Evolutionary conservation across 2,888 invertebrate species (phyloP).

Genomic region (Gasteruption jaculator): DNA sequence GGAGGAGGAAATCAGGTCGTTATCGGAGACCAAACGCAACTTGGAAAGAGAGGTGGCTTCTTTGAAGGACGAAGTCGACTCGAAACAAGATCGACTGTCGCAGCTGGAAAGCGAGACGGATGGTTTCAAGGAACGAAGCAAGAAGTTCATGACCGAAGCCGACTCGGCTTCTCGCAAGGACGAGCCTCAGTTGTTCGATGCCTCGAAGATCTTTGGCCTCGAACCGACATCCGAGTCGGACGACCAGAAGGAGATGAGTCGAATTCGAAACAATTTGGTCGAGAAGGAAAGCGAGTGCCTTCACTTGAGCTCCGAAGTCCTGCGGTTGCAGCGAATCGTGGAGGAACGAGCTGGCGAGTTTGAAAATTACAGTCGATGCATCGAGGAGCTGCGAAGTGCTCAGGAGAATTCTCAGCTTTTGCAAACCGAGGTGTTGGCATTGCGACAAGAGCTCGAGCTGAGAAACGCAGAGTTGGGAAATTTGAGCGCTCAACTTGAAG

Average conservation of each 20-base stretch:
- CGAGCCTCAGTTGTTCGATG: constrained; percentile 35
- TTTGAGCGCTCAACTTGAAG: constrained; percentile 25
- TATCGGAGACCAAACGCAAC: constrained; percentile 40
- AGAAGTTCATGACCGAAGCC: constrained; percentile 7
- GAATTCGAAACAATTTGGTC: constrained; percentile 22
- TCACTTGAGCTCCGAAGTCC: constrained; percentile 22
- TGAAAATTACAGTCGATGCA: constrained; percentile 13
- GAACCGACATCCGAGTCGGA: constrained; percentile 14
- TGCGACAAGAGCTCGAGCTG: constrained; percentile 18
- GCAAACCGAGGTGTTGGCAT: constrained; percentile 18
- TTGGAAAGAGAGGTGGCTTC: constrained; percentile 36
- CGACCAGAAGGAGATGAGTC: constrained; percentile 19
- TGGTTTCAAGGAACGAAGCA: constrained; percentile 22
- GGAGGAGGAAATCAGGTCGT: constrained; percentile 53
- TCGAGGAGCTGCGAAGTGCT: constrained; percentile 14
- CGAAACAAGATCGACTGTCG: constrained; percentile 12
- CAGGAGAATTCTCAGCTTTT: constrained; percentile 15
- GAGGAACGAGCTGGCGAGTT: constrained; percentile 19
- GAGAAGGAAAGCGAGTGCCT: constrained; percentile 29
- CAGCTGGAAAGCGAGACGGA: constrained; percentile 25
- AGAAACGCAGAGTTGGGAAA: constrained; percentile 23
- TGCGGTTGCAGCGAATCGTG: constrained; percentile 18
- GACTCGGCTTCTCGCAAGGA: constrained; percentile 14
- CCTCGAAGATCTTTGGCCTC: constrained; percentile 36
- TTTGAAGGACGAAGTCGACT: constrained; percentile 15